Conservation (phyloP, 2,888 invertebrate genomes). For the Itoplectis maculator region DNA sequence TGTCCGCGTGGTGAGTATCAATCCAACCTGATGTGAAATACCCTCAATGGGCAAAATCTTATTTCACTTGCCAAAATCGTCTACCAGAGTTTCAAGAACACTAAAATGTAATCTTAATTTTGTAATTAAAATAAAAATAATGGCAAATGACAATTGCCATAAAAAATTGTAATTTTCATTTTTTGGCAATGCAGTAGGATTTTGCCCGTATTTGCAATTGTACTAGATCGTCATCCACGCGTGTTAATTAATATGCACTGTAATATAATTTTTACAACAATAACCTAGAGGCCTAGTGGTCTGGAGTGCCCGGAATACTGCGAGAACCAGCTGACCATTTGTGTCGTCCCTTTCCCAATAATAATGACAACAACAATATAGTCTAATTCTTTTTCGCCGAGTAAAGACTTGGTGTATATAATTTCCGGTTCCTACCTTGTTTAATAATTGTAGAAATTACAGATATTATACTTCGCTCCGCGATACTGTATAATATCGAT, state of each 20-base stretch:
- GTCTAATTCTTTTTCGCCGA: not conserved
- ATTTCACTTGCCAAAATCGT: not conserved
- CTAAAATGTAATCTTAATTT: not conserved
- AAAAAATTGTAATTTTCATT: not conserved
- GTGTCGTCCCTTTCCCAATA: slow-evolving; percentile 66
- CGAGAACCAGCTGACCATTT: slow-evolving; percentile 73
- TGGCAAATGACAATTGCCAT: not conserved
- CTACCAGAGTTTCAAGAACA: not conserved
- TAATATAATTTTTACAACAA: slow-evolving; percentile 23
- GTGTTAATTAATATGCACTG: slow-evolving; percentile 48
- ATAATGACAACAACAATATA: not conserved
- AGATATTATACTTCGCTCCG: too few species aligned
- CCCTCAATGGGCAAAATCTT: not conserved
- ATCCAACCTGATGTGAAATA: not conserved
- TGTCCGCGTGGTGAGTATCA: slow-evolving; percentile 84
- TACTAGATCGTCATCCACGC: slow-evolving; percentile 42
- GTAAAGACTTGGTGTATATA: not conserved
- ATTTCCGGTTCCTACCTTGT: too few species aligned
- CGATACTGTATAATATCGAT: too few species aligned
- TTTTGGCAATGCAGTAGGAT: not conserved
- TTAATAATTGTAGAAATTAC: too few species aligned
- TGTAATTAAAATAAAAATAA: not conserved
- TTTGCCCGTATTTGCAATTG: slow-evolving; percentile 3
- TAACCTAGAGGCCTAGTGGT: slow-evolving; percentile 63
- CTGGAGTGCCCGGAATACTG: slow-evolving; percentile 67